Conservation (phyloP, 2,113 vertebrate species). For the Chaetura pelagica region DNA sequence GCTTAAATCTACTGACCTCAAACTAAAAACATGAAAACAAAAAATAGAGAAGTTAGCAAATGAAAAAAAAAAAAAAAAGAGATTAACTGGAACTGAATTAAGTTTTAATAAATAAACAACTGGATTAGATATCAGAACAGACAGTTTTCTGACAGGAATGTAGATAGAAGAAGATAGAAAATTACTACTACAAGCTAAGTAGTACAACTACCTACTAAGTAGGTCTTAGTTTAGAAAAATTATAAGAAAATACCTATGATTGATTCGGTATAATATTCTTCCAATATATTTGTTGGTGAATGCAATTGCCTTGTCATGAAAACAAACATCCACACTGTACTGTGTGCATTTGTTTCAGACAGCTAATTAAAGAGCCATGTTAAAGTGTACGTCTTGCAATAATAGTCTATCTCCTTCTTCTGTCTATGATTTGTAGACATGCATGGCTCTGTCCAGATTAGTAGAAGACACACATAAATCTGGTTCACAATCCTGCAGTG, state of each 20-base stretch:
- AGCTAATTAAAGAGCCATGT: not conserved
- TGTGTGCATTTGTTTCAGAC: not conserved
- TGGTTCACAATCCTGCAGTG: not conserved
- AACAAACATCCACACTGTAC: not conserved
- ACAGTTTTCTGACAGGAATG: not conserved
- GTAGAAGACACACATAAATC: not conserved
- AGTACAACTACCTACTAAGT: not conserved
- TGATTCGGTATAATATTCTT: not conserved
- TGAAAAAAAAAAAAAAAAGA: not conserved
- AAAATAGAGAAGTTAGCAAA: not conserved
- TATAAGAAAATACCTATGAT: not conserved
- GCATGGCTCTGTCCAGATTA: not conserved
- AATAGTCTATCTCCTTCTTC: not conserved
- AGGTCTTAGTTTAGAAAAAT: not conserved
- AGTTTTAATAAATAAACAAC: not conserved
- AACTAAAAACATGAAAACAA: slow-evolving; percentile 69
- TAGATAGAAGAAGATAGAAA: not conserved
- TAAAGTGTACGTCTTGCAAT: not conserved
- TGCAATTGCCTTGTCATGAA: not conserved
- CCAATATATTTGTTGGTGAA: not conserved
- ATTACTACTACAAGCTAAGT: not conserved
- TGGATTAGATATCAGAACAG: not conserved
- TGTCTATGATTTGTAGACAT: not conserved
- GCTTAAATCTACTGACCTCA: slow-evolving; percentile 91
- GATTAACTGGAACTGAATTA: not conserved